These are phyloP conservation scores for Anas bernieri DNA, from an alignment of 2,797 vertebrate genomes.

Conservation along the genomic window DNA sequence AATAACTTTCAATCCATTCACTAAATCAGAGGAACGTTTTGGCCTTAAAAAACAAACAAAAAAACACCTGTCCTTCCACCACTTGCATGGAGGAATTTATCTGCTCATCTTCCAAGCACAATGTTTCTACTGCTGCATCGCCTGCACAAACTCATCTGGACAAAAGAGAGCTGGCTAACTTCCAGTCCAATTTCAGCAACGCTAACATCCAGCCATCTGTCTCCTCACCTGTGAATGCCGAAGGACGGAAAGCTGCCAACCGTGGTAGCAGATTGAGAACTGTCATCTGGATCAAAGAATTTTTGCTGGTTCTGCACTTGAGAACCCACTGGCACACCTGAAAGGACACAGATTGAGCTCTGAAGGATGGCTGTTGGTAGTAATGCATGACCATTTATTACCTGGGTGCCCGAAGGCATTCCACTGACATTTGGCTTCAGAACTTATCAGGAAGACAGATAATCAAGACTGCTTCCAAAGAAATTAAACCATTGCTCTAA, in stretches of 20 bases:
- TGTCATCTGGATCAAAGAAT: conserved; percentile 97
- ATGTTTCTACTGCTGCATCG: not conserved
- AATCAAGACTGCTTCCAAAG: not conserved
- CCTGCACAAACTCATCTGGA: conserved; percentile 11
- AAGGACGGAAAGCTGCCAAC: conserved; percentile 93
- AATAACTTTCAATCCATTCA: not conserved
- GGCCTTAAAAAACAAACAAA: too few relatives aligned
- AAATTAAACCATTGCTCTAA: not conserved
- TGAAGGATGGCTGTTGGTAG: not conserved
- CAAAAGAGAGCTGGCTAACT: not conserved
- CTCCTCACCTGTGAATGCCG: conserved; percentile 91
- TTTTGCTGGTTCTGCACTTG: conserved; percentile 95
- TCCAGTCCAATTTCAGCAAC: not conserved
- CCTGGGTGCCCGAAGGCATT: not conserved
- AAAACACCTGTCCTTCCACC: not conserved
- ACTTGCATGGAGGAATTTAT: not conserved
- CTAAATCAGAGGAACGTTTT: not conserved
- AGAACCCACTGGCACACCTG: conserved; percentile 98
- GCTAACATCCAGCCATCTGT: not conserved
- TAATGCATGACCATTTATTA: rapidly evolving
- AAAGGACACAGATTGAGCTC: not conserved
- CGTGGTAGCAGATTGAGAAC: conserved; percentile 94
- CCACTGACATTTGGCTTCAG: not conserved
- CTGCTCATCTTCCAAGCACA: not conserved
- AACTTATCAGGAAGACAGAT: not conserved